phyloP scores from a whole-genome alignment of 1,140 invertebrate genomes.

The Drosophila orena region DNA sequence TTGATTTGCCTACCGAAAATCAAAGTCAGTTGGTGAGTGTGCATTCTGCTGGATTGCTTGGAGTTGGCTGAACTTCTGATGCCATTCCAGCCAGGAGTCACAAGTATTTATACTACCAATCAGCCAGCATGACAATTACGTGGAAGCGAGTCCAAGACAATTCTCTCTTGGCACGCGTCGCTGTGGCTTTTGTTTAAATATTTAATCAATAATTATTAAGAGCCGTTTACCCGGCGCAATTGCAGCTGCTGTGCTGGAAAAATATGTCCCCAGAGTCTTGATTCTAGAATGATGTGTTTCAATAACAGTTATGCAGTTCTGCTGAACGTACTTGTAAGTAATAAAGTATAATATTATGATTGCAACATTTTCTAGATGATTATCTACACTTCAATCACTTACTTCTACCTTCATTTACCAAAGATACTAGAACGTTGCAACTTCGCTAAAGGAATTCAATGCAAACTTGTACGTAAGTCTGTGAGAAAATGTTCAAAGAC shows the following conservation, averaged over 20 bases:
- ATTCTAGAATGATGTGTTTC: neutral
- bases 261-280: neutral
- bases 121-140: constrained; percentile 6
- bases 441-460: too few relatives aligned
- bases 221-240: constrained; percentile 6
- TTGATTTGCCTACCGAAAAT: constrained; percentile 8
- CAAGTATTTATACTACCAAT: constrained; percentile 28
- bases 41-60: constrained; percentile 11
- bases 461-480: too few relatives aligned
- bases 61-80: constrained; percentile 20
- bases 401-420: neutral
- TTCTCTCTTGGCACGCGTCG: constrained; percentile 4
- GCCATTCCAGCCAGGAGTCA: neutral
- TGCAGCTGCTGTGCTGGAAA: constrained; percentile 7
- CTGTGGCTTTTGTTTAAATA: constrained; percentile 3
- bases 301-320: neutral
- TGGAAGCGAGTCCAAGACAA: constrained; percentile 18
- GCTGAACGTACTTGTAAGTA: too few relatives aligned
- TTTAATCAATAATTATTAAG: neutral
- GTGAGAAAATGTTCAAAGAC: too few relatives aligned
- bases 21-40: constrained; percentile 8
- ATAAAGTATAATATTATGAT: too few relatives aligned
- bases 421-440: too few relatives aligned
- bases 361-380: too few relatives aligned
- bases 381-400: neutral